Conservation (phyloP, 2,888 invertebrate genomes). For the Coremacera marginata region DNA sequence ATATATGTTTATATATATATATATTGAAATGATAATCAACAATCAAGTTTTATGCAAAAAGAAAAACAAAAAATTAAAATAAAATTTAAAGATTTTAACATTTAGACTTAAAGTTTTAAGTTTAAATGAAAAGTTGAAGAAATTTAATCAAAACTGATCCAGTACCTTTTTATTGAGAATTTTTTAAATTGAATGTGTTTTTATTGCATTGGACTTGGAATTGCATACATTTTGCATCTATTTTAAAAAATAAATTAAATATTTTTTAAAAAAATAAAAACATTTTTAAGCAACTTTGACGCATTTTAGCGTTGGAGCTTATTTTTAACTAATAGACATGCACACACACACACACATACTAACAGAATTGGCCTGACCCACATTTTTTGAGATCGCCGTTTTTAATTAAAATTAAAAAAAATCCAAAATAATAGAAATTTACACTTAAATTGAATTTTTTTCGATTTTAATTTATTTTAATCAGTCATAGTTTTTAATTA, state of each 20-base stretch:
- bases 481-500: too few species aligned
- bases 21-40: constrained; percentile 28
- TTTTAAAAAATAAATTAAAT: constrained; percentile 20
- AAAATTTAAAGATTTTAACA: constrained; percentile 34
- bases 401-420: constrained; percentile 21
- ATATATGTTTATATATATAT: constrained; percentile 28
- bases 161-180: constrained; percentile 49
- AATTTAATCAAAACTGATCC: constrained; percentile 42
- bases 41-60: constrained; percentile 20
- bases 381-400: neutral
- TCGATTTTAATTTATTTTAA: too few species aligned
- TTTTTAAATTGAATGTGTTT: constrained; percentile 43
- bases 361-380: constrained; percentile 6
- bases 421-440: neutral
- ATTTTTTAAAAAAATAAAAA: constrained; percentile 11
- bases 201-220: constrained; percentile 30
- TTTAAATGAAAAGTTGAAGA: neutral
- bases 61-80: neutral
- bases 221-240: constrained; percentile 26
- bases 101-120: neutral
- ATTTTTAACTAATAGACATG: constrained; percentile 22
- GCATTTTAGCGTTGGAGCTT: constrained; percentile 28
- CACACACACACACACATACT: neutral
- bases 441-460: too few species aligned
- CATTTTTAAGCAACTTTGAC: constrained; percentile 26